Conservation (phyloP, 2,888 invertebrate genomes). For the Saturnia pavonia region DNA sequence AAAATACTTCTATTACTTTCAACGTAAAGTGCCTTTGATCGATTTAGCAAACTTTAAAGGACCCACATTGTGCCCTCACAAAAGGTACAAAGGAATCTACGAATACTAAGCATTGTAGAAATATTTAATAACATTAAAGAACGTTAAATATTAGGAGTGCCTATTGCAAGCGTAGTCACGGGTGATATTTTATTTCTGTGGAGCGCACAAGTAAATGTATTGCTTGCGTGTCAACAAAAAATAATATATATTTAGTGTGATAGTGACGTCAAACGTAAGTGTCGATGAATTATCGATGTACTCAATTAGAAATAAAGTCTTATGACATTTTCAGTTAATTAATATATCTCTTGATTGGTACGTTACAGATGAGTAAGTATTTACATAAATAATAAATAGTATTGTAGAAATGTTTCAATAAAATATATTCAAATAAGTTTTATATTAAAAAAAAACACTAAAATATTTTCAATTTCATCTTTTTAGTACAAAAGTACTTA, state of each 20-base stretch:
- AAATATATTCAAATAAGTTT: background rate
- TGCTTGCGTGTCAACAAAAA: slow-evolving; percentile 46
- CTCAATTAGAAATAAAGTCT: background rate
- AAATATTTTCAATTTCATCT: too few species aligned
- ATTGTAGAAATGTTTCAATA: background rate
- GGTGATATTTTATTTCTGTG: slow-evolving; percentile 47
- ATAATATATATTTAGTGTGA: slow-evolving; percentile 56
- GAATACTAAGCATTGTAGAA: background rate
- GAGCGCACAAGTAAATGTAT: slow-evolving; percentile 53
- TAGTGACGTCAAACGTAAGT: slow-evolving; percentile 34
- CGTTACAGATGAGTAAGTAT: background rate
- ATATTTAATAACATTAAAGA: background rate
- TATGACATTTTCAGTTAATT: background rate
- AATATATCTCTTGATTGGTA: background rate
- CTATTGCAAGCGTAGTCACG: slow-evolving; percentile 49
- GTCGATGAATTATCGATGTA: slow-evolving; percentile 31
- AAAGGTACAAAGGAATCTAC: background rate
- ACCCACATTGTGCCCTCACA: background rate
- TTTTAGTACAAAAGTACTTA: too few species aligned
- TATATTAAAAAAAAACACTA: too few species aligned
- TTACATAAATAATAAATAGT: background rate
- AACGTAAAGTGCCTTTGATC: background rate
- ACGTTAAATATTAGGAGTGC: slow-evolving; percentile 20
- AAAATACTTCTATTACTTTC: too few species aligned
- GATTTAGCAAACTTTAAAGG: background rate